Conservation (phyloP, 2,797 vertebrate genomes). For the Borostomias antarcticus region DNA sequence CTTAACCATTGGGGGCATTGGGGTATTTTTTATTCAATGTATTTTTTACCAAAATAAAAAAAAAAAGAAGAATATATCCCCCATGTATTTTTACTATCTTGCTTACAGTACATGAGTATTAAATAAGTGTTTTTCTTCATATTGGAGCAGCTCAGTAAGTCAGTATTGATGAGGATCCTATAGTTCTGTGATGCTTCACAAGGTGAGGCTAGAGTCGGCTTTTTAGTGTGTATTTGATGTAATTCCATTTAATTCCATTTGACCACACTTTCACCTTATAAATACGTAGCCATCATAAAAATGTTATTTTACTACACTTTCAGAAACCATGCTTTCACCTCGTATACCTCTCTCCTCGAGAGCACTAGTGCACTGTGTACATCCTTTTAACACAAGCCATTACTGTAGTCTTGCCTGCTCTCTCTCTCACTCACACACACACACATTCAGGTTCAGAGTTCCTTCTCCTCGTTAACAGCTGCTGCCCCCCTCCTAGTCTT, state of each 20-base stretch:
- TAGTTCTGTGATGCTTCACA: too few species aligned
- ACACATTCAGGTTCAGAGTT: background rate
- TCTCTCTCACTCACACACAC: background rate
- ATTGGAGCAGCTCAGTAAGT: too few species aligned
- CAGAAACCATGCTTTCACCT: background rate
- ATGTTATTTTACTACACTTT: background rate
- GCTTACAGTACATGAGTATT: conserved; percentile 5
- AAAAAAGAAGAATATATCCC: conserved; percentile 4
- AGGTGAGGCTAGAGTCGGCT: too few species aligned
- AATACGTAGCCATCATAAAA: too few species aligned
- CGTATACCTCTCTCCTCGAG: background rate
- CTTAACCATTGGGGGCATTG: conserved; percentile 40
- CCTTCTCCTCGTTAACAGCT: conserved; percentile 1
- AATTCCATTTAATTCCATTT: too few species aligned
- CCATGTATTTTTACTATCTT: conserved; percentile 22
- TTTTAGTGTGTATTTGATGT: background rate
- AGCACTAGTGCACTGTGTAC: background rate
- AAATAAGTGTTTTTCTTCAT: background rate
- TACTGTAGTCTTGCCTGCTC: conserved; percentile 13
- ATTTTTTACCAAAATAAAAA: conserved; percentile 61
- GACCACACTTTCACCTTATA: too few species aligned
- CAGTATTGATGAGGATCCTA: too few species aligned
- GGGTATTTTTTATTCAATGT: conserved; percentile 48
- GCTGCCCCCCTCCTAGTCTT: conserved; percentile 32
- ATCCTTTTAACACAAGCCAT: background rate